Percentiles rank a stretch among this genome's conserved stretches.
Conservation (phyloP, 2,888 invertebrate species). For the Apamea epomidion region DNA sequence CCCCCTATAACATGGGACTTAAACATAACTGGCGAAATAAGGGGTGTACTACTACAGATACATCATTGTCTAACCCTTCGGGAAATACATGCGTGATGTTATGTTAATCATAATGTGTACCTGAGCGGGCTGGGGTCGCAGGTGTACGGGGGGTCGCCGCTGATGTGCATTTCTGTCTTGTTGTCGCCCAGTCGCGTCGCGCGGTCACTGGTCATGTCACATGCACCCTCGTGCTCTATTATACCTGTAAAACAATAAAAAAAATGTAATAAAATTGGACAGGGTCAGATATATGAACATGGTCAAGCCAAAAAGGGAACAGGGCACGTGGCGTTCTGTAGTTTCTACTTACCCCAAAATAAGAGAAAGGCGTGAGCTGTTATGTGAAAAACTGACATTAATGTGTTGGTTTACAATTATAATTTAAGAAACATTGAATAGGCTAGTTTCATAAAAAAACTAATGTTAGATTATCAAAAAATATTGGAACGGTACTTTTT, state of each 20-base stretch:
- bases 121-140: conserved; percentile 88
- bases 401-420: neutral
- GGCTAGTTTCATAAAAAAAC: too few relatives aligned
- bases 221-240: conserved; percentile 81
- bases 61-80: neutral
- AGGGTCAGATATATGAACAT: neutral
- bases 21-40: neutral
- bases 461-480: too few relatives aligned
- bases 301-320: neutral
- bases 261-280: neutral
- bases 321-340: neutral
- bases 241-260: conserved; percentile 75
- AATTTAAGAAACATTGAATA: neutral
- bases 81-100: neutral
- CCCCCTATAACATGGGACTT: neutral
- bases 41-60: neutral
- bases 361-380: neutral
- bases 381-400: neutral
- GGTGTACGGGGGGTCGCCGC: conserved; percentile 85
- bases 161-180: conserved; percentile 87
- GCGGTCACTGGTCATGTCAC: conserved; percentile 87
- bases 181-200: conserved; percentile 79
- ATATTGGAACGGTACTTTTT: too few relatives aligned
- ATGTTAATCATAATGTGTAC: conserved; percentile 66
- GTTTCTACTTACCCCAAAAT: neutral